A percentile compares a stretch with the other conserved stretches of the same genome.
Conservation (phyloP, 2,797 vertebrate species). For the Tokudaia muenninki region DNA sequence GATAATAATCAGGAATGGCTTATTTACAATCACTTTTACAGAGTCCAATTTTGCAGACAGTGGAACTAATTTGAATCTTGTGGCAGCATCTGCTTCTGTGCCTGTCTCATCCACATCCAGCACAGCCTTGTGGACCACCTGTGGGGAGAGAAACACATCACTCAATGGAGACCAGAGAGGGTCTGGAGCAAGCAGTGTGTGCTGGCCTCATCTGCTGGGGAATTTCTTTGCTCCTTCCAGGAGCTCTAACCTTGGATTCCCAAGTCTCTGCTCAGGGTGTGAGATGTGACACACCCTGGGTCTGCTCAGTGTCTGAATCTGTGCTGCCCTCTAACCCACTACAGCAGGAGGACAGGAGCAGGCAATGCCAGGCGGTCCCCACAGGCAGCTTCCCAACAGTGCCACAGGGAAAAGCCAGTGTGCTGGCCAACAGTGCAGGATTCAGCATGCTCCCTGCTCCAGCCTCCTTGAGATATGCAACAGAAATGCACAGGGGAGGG, state of each 20-base stretch:
- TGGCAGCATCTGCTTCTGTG: constrained; percentile 91
- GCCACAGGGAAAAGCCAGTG: no score
- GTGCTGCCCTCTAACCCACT: no score
- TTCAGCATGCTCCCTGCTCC: no score
- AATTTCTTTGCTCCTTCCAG: no score
- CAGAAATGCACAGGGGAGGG: no score
- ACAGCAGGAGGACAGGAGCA: rapidly evolving
- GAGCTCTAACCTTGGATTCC: rapidly evolving
- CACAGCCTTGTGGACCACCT: constrained; percentile 94
- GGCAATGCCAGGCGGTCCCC: no score
- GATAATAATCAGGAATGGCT: constrained; percentile 38
- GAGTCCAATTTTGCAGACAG: constrained; percentile 79
- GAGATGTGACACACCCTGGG: not conserved
- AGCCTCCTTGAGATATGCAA: no score
- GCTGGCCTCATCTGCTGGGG: rapidly evolving
- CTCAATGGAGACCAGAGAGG: rapidly evolving
- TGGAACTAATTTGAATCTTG: constrained; percentile 81
- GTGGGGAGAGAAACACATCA: not conserved
- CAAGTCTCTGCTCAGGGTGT: not conserved
- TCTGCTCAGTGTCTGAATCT: not conserved
- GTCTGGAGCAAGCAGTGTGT: rapidly evolving
- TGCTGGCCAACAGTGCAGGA: no score
- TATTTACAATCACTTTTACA: constrained; percentile 53
- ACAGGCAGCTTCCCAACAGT: no score
- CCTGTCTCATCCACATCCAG: constrained; percentile 93